These are phyloP conservation scores for Micromussa lordhowensis DNA, from an alignment of 92 coral and sea anemone species.

Conservation along the genomic window DNA sequence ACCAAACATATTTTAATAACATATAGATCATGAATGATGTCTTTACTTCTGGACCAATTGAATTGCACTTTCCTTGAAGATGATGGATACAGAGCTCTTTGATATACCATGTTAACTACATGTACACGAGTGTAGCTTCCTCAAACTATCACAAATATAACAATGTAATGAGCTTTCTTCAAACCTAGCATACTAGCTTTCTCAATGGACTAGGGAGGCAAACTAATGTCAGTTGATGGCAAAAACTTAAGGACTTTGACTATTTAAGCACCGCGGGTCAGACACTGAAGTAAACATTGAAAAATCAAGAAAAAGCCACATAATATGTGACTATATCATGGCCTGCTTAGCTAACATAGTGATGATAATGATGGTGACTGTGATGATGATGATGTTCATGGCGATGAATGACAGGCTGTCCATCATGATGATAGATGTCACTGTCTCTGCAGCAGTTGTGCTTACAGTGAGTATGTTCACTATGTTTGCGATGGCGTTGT, in stretches of 20 bases:
- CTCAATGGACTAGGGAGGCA: neutral
- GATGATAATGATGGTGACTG: slow-evolving; percentile 97
- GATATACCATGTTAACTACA: neutral
- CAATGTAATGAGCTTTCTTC: neutral
- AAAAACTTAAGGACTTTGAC: neutral
- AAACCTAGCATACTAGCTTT: neutral
- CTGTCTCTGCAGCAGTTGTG: slow-evolving; percentile 72
- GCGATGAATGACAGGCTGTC: slow-evolving; percentile 74
- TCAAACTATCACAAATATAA: neutral
- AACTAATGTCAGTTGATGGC: neutral
- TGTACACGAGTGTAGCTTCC: neutral
- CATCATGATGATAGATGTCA: slow-evolving; percentile 63
- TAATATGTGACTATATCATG: neutral
- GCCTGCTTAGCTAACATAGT: slow-evolving; percentile 69
- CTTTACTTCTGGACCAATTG: neutral
- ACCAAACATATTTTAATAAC: neutral
- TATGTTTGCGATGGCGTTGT: slow-evolving; percentile 69
- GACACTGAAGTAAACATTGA: neutral
- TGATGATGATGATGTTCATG: slow-evolving; percentile 95
- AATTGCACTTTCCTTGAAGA: neutral
- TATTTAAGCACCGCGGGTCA: neutral
- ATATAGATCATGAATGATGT: neutral
- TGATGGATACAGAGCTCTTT: neutral
- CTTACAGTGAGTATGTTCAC: slow-evolving; percentile 59
- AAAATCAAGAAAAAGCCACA: neutral